phyloP scores from a whole-genome alignment of 2,797 vertebrate genomes.

The Muscicapa striata region DNA sequence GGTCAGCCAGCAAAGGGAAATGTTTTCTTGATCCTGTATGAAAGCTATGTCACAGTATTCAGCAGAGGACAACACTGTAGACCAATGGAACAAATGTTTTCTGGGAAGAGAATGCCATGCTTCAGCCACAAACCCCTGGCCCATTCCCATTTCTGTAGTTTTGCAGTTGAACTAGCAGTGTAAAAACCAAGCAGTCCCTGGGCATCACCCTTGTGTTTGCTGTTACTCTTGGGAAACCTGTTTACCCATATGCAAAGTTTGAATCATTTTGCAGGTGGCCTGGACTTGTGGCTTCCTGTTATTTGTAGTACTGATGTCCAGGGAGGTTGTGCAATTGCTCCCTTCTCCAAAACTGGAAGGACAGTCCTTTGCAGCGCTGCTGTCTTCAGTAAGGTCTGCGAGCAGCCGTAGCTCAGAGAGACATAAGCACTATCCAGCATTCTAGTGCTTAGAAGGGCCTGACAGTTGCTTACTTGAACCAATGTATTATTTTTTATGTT shows the following conservation, averaged over 20 bases:
- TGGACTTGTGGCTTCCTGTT: neutral
- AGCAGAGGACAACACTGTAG: neutral
- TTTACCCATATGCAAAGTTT: neutral
- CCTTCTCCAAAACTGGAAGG: neutral
- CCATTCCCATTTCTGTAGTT: neutral
- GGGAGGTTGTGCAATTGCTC: neutral
- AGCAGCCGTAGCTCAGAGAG: neutral
- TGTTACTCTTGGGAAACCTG: neutral
- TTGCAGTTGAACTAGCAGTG: neutral
- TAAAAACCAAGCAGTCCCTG: neutral
- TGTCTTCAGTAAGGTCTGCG: neutral
- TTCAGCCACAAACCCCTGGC: neutral
- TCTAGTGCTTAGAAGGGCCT: neutral
- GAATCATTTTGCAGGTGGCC: neutral
- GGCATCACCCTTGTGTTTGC: neutral
- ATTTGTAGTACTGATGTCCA: neutral
- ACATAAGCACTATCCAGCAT: fast-evolving
- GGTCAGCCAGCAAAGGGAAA: neutral
- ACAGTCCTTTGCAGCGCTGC: neutral
- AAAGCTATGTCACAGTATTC: neutral
- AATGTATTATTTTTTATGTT: neutral
- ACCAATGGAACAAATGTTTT: neutral
- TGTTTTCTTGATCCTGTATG: neutral
- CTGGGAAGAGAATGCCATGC: neutral
- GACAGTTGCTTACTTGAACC: neutral